phyloP scores from a whole-genome alignment of 53 echinoderm and acorn worm genomes.

The Antedon mediterranea region DNA sequence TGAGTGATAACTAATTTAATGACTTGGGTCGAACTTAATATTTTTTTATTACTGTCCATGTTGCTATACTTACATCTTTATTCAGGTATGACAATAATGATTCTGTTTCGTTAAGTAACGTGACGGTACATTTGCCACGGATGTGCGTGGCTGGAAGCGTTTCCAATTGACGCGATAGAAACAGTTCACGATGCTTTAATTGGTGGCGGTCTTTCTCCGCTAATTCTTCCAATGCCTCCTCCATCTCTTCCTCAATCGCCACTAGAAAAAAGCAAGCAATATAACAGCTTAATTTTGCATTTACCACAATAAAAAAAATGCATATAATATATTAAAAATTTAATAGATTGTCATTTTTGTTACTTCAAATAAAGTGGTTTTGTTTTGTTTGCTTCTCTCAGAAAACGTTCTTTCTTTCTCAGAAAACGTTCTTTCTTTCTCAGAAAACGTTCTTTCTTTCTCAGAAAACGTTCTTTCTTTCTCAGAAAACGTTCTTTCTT shows the following conservation, averaged over 20 bases:
- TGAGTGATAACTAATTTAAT: too few relatives aligned
- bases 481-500: too few relatives aligned
- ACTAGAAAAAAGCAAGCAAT: constrained; percentile 21
- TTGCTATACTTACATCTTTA: constrained; percentile 55
- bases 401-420: too few relatives aligned
- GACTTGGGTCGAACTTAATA: too few relatives aligned
- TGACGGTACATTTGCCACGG: constrained; percentile 95
- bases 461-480: too few relatives aligned
- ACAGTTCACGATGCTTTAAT: constrained; percentile 88
- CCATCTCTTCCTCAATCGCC: constrained; percentile 91
- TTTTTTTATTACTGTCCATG: too few relatives aligned
- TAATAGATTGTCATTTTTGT: too few relatives aligned
- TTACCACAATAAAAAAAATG: not conserved
- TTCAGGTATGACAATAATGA: constrained; percentile 73
- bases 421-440: too few relatives aligned
- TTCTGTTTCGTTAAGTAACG: constrained; percentile 91
- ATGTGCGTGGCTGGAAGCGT: constrained; percentile 97
- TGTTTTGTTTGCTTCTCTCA: too few relatives aligned
- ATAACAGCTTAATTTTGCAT: not conserved
- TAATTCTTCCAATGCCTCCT: constrained; percentile 78
- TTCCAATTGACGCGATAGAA: constrained; percentile 89
- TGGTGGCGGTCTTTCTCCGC: constrained; percentile 96
- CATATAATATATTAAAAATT: too few relatives aligned
- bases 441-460: too few relatives aligned
- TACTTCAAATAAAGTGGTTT: too few relatives aligned